Conservation (phyloP, 2,888 invertebrate species). For the Macrosoma leucophasiata region DNA sequence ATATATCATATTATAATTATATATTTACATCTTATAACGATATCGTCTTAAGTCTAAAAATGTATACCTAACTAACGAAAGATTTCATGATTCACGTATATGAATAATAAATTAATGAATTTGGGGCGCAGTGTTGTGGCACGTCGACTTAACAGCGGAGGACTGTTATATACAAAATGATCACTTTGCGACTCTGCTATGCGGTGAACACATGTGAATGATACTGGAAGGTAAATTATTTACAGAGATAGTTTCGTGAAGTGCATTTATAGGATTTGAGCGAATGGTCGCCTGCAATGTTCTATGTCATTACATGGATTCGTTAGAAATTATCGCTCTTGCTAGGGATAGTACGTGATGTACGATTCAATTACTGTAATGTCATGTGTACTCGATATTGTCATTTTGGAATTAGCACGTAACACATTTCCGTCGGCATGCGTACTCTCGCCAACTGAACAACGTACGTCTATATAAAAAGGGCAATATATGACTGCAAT, state of each 20-base stretch:
- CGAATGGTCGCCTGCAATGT: conserved; percentile 51
- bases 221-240: conserved; percentile 38
- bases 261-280: conserved; percentile 38
- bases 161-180: conserved; percentile 24
- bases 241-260: conserved; percentile 45
- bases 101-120: conserved; percentile 74
- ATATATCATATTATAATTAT: conserved; percentile 17
- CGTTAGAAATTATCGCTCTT: too few species aligned
- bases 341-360: background rate
- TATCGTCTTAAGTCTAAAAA: conserved; percentile 52
- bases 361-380: background rate
- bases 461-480: too few species aligned
- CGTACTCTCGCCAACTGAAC: too few species aligned
- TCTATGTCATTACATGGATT: conserved; percentile 57
- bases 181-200: conserved; percentile 31
- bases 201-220: conserved; percentile 35
- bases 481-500: too few species aligned
- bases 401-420: background rate
- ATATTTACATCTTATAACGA: conserved; percentile 68
- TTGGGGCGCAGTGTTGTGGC: conserved; percentile 59
- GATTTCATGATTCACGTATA: conserved; percentile 52
- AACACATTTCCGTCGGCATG: too few species aligned
- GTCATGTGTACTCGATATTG: background rate
- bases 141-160: conserved; percentile 35
- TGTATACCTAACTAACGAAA: conserved; percentile 66